A percentile compares a stretch with the other conserved stretches of the same genome.
Evolutionary conservation across 1,140 invertebrate genomes (phyloP).

Genomic region (Drosophila bocqueti): DNA sequence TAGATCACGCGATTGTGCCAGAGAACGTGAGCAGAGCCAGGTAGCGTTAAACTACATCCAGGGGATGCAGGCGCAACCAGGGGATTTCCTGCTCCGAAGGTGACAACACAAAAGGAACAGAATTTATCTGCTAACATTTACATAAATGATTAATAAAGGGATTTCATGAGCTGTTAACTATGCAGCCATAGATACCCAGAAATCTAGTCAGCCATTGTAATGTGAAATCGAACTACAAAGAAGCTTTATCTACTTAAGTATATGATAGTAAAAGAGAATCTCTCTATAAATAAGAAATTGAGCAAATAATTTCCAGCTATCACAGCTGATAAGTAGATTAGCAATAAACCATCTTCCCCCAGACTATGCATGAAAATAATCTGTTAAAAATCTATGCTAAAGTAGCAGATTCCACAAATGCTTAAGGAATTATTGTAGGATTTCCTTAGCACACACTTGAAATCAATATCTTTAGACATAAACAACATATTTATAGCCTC

Average conservation of each 20-base stretch:
- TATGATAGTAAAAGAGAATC: neutral
- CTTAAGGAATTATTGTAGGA: slow-evolving; percentile 2
- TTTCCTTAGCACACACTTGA: slow-evolving; percentile 21
- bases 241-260: neutral
- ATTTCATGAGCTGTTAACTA: neutral
- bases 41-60: slow-evolving; percentile 5
- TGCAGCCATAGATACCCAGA: neutral
- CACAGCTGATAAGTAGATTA: neutral
- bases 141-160: slow-evolving; percentile 18
- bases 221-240: neutral
- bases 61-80: slow-evolving; percentile 7
- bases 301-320: neutral
- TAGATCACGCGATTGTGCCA: slow-evolving; percentile 47
- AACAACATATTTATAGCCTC: slow-evolving; percentile 28
- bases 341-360: neutral
- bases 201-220: neutral
- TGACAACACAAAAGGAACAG: slow-evolving; percentile 17
- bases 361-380: neutral
- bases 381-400: neutral
- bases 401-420: neutral
- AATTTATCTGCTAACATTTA: neutral
- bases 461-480: slow-evolving; percentile 30
- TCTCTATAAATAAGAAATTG: neutral
- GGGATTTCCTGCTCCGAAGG: slow-evolving; percentile 27
- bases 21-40: slow-evolving; percentile 15